Percentiles rank a stretch among this genome's conserved stretches.
phyloP scores from a whole-genome alignment of 2,888 invertebrate genomes.

The Tinea trinotella region DNA sequence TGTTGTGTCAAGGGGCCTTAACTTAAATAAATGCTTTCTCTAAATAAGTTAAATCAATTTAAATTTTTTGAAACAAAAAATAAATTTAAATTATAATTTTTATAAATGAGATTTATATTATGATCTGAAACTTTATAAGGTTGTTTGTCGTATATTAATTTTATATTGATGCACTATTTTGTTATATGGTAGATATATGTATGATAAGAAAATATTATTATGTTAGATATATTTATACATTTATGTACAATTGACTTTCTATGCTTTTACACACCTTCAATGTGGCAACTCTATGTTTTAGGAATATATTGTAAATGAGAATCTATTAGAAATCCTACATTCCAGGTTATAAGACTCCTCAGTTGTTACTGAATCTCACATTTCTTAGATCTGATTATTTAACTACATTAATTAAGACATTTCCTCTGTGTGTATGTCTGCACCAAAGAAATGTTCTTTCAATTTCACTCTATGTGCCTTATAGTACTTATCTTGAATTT shows the following conservation, averaged over 20 bases:
- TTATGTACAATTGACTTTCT: not conserved
- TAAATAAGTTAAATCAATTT: slow-evolving; percentile 6
- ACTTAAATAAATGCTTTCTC: slow-evolving; percentile 11
- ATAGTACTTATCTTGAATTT: not conserved
- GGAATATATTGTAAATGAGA: not conserved
- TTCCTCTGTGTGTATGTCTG: not conserved
- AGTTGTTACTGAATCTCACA: not conserved
- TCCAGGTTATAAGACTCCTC: not conserved
- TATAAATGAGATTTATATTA: not conserved
- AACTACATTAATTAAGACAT: not conserved
- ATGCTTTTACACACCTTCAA: no score
- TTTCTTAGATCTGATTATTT: not conserved
- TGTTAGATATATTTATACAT: not conserved
- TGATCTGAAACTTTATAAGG: not conserved
- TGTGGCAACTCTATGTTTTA: not conserved
- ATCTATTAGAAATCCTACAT: not conserved
- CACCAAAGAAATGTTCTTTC: slow-evolving; percentile 11
- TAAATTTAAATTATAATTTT: slow-evolving; percentile 5
- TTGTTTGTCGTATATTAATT: not conserved
- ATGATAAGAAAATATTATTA: not conserved
- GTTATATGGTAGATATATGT: not conserved
- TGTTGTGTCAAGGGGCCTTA: slow-evolving; percentile 11
- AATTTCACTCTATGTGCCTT: not conserved
- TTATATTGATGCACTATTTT: not conserved
- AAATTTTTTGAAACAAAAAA: no score